Conservation (phyloP, 2,797 vertebrate genomes). For the Peromyscus attwateri region DNA sequence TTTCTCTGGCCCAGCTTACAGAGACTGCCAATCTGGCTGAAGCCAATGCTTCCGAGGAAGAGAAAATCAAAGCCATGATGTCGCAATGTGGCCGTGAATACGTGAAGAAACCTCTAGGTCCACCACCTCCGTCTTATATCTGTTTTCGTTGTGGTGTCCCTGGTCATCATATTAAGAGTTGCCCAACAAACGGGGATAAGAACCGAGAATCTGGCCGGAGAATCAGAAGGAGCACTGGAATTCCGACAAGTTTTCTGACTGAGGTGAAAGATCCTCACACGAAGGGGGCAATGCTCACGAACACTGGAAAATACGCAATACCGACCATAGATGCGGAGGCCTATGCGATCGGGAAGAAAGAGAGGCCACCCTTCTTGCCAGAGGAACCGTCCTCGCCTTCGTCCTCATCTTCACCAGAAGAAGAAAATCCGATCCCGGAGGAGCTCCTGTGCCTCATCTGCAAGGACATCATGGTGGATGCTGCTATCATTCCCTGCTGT, state of each 20-base stretch:
- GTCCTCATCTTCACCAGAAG: slow-evolving; percentile 88
- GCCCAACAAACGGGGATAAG: slow-evolving; percentile 96
- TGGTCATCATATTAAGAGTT: slow-evolving; percentile 98
- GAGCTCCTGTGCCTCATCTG: slow-evolving; percentile 97
- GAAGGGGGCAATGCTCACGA: slow-evolving; percentile 98
- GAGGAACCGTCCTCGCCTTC: slow-evolving; percentile 88
- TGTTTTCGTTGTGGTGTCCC: slow-evolving; percentile 97
- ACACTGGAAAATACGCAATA: slow-evolving; percentile 96
- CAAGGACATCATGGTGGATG: slow-evolving; percentile 95
- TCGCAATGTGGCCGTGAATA: slow-evolving; percentile 97
- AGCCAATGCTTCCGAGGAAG: slow-evolving; percentile 96
- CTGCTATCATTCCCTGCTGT: slow-evolving; percentile 98
- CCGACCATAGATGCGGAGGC: slow-evolving; percentile 97
- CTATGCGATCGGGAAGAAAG: slow-evolving; percentile 98
- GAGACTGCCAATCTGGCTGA: slow-evolving; percentile 98
- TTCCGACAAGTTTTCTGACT: slow-evolving; percentile 98
- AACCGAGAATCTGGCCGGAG: slow-evolving; percentile 93
- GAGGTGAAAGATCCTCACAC: slow-evolving; percentile 97
- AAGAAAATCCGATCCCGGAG: slow-evolving; percentile 94
- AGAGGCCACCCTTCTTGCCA: slow-evolving; percentile 94
- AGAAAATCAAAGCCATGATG: slow-evolving; percentile 98
- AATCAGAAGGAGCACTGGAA: slow-evolving; percentile 98
- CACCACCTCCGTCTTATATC: slow-evolving; percentile 94
- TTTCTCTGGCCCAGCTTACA: slow-evolving; percentile 95
- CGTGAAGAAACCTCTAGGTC: slow-evolving; percentile 93